Conservation (phyloP, 2,113 vertebrate species). For the Helogale parvula region DNA sequence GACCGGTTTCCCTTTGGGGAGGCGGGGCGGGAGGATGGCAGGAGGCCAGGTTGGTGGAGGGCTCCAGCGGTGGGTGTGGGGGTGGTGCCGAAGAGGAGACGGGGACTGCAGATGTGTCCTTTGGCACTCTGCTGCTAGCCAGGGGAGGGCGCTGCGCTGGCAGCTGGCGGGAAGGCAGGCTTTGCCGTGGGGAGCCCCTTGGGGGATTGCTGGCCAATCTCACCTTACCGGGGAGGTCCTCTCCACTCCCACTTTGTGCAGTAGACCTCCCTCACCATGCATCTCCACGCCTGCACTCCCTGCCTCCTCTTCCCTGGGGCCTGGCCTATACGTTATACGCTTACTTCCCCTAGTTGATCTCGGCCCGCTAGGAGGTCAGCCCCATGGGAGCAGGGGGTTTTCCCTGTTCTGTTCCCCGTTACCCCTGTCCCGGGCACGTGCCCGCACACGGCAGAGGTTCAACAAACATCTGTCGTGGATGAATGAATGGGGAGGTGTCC, state of each 20-base stretch:
- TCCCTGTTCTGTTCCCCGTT: too few relatives aligned
- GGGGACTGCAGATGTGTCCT: fast-evolving
- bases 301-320: neutral
- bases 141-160: fast-evolving
- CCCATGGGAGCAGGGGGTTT: neutral
- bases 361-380: neutral
- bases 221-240: neutral
- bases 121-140: too few relatives aligned
- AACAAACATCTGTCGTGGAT: neutral
- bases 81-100: neutral
- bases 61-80: neutral
- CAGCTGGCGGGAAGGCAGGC: neutral
- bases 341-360: neutral
- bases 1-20: neutral
- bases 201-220: neutral
- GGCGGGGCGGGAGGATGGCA: neutral
- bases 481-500: neutral
- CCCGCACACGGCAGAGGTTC: neutral
- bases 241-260: neutral
- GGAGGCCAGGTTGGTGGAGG: neutral
- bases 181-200: neutral
- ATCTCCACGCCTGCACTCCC: neutral
- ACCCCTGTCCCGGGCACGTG: neutral
- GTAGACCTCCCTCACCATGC: fast-evolving
- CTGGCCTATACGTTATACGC: neutral